Base-by-base conservation (phyloP, 2,797 vertebrate species). In the Sebastes matsubarae region DNA sequence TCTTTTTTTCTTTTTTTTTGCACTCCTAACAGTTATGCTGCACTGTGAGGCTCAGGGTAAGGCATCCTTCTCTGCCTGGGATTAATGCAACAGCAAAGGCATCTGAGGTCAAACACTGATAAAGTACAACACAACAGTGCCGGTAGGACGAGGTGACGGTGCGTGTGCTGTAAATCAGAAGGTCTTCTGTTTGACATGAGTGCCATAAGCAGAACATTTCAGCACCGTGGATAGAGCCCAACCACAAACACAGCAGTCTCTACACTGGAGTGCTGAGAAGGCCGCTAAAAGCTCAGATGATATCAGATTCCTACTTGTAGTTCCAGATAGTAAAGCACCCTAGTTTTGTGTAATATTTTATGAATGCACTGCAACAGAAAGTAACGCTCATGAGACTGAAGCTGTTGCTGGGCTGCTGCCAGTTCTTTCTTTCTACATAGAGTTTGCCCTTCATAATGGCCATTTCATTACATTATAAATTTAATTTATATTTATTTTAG, bases 171-270 rank as follows among this genome's bases (percentile, higher is more conserved):
- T 67, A 25, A 74, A 66, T 70, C 68, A 24, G 22, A 16, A 25
- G 14, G 54, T 42, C 36, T 22, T 59, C 25, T 30, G 13, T 11
- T 42, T 25, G 52, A 77, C 30, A 61, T 22, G 3, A 67, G 13
- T 20, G 58, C 14, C 27, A 9, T 59, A 20, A 55, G 14, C 30
- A 50, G 20, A 57, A 25, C 4, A 3, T 64, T 77, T 9, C 73
- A 83, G 70, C 78, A 46, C 64, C 75, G 68, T 3, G 30, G 83
- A 79, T 79, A 82, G 81, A 36, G 61, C 72, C 72, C 52, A 11
- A 25, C 24, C 82, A 61, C 52, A 67, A 67, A 63, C 59, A 25
- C 50, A 32, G 72, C 67, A 58, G 11, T 36, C 72, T 81, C 24
- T 66, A 18, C 57, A 34, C 12, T 13, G 8, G 11, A 65, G 55